Evolutionary conservation across 2,113 vertebrate genomes (phyloP).

Genomic region (Struthio camelus): DNA sequence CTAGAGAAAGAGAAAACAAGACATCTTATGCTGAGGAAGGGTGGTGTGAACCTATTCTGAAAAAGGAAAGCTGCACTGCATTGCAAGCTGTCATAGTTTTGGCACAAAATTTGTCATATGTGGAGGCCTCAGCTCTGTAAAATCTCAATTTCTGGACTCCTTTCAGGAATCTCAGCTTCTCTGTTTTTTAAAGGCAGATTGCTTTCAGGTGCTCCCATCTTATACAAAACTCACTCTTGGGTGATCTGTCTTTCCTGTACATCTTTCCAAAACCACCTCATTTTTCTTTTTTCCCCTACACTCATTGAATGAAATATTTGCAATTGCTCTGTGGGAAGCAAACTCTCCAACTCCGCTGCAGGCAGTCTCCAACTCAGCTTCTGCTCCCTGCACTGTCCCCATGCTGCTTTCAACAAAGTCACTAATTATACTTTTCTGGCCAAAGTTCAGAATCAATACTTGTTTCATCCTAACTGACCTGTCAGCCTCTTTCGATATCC

Average conservation of each 20-base stretch:
- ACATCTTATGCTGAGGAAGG: background rate
- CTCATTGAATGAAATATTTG: background rate
- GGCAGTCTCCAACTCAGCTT: background rate
- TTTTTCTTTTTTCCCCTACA: background rate
- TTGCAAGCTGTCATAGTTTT: too few species aligned
- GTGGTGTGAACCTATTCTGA: background rate
- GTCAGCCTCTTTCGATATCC: background rate
- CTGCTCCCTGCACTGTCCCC: background rate
- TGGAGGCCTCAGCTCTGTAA: background rate
- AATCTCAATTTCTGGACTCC: background rate
- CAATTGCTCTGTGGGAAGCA: background rate
- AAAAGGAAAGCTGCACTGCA: background rate
- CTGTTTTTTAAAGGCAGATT: background rate
- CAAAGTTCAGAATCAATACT: background rate
- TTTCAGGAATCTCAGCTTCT: background rate
- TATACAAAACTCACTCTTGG: background rate
- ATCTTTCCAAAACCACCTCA: background rate
- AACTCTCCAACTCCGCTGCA: rapidly evolving
- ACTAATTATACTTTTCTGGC: background rate
- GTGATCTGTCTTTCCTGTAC: background rate
- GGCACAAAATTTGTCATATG: background rate
- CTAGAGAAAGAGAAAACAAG: background rate
- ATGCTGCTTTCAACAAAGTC: background rate
- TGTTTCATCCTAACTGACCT: background rate
- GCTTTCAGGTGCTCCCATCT: background rate